Conservation (phyloP, 2,888 invertebrate genomes). For the Opisthograptis luteolata region DNA sequence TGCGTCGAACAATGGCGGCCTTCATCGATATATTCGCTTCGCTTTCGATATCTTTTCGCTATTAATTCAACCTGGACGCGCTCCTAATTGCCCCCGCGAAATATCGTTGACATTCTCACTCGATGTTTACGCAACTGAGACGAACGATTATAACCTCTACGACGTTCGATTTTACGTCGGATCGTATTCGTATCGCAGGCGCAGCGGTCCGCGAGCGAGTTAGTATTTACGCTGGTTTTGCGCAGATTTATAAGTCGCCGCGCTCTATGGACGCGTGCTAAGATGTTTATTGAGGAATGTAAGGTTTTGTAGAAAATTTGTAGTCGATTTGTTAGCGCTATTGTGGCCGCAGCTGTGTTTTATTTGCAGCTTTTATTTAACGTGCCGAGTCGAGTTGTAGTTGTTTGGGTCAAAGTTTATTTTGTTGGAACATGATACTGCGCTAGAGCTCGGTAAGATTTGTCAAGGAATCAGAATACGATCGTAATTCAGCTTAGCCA, state of each 20-base stretch:
- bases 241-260: slow-evolving; percentile 56
- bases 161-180: slow-evolving; percentile 18
- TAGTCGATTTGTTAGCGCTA: slow-evolving; percentile 56
- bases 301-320: slow-evolving; percentile 64
- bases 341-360: slow-evolving; percentile 31
- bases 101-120: slow-evolving; percentile 54
- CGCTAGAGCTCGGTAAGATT: not conserved
- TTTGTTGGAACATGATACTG: slow-evolving; percentile 12
- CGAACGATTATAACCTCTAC: slow-evolving; percentile 18
- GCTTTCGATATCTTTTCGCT: slow-evolving; percentile 53
- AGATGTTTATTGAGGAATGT: slow-evolving; percentile 62
- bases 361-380: slow-evolving; percentile 29
- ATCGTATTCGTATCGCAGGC: too few relatives aligned
- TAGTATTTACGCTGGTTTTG: slow-evolving; percentile 45
- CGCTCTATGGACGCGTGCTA: slow-evolving; percentile 49
- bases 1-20: slow-evolving; percentile 35
- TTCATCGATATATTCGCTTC: slow-evolving; percentile 40
- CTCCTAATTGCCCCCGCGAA: slow-evolving; percentile 62
- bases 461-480: not conserved
- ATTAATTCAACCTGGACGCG: slow-evolving; percentile 59
- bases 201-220: slow-evolving; percentile 24
- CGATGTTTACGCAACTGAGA: slow-evolving; percentile 16
- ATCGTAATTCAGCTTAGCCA: not conserved
- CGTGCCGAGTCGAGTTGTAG: slow-evolving; percentile 1
- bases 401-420: slow-evolving; percentile 14